Evolutionary conservation across 2,113 vertebrate genomes (phyloP).

Genomic region (Otis tarda): DNA sequence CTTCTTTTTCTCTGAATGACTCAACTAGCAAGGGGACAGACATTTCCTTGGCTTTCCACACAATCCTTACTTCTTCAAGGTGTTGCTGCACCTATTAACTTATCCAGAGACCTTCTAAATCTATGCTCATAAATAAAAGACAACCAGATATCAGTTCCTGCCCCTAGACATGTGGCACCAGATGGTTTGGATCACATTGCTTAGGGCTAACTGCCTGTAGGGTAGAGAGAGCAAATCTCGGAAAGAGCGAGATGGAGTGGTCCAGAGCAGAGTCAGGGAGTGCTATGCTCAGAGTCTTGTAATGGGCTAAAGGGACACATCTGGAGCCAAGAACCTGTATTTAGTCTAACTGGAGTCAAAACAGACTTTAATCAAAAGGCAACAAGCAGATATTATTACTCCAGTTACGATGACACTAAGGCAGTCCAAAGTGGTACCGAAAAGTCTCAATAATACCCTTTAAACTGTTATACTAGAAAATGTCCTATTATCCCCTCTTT

Average conservation of each 20-base stretch:
- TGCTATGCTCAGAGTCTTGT: rapidly evolving
- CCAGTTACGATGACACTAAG: background rate
- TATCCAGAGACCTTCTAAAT: background rate
- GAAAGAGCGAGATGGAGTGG: background rate
- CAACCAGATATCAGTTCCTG: background rate
- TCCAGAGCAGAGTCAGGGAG: background rate
- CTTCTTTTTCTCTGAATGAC: background rate
- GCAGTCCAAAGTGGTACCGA: background rate
- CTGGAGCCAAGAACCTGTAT: background rate
- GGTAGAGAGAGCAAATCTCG: background rate
- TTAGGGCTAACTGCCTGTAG: background rate
- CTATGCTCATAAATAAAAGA: background rate
- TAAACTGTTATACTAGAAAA: background rate
- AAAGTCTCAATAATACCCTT: background rate
- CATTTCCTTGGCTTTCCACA: background rate
- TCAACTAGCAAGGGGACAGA: background rate
- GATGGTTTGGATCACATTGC: background rate
- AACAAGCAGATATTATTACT: background rate
- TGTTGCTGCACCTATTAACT: background rate
- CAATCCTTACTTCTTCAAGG: background rate
- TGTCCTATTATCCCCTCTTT: background rate
- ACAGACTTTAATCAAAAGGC: background rate
- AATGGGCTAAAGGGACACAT: background rate
- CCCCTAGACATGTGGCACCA: background rate
- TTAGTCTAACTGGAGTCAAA: background rate